Conservation (phyloP, 2,888 invertebrate species). For the Leucoma salicis region DNA sequence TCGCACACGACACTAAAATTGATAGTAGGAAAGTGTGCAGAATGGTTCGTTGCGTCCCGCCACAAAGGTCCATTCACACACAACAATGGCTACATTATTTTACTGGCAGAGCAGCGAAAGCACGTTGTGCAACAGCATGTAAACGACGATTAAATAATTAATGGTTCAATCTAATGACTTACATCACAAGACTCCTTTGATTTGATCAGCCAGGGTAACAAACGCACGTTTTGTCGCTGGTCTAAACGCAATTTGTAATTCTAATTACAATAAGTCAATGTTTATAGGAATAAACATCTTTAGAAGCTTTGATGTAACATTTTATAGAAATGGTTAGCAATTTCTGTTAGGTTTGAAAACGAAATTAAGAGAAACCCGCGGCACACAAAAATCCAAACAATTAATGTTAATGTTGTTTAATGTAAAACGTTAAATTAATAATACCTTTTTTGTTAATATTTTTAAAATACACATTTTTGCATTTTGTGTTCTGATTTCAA, state of each 20-base stretch:
- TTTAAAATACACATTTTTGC: too few relatives aligned
- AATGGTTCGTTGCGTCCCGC: slow-evolving; percentile 53
- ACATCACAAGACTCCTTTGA: slow-evolving; percentile 55
- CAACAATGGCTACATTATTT: slow-evolving; percentile 75
- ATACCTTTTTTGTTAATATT: too few relatives aligned
- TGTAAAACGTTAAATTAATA: too few relatives aligned
- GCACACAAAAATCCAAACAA: too few relatives aligned
- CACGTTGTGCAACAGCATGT: slow-evolving; percentile 62
- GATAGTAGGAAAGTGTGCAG: slow-evolving; percentile 51
- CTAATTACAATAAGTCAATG: too few relatives aligned
- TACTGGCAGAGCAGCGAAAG: slow-evolving; percentile 63
- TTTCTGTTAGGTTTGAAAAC: too few relatives aligned
- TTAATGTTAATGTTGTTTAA: too few relatives aligned
- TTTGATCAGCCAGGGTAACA: slow-evolving; percentile 46
- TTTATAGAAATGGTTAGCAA: too few relatives aligned
- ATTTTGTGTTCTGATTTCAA: too few relatives aligned
- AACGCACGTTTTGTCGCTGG: slow-evolving; percentile 29
- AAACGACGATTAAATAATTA: slow-evolving; percentile 75
- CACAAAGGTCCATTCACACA: slow-evolving; percentile 67
- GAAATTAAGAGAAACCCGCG: too few relatives aligned
- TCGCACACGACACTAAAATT: slow-evolving; percentile 45
- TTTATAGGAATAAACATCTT: too few relatives aligned
- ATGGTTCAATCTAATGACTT: slow-evolving; percentile 68
- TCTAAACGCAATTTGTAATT: slow-evolving; percentile 15
- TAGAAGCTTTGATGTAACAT: not conserved